Percentiles rank a stretch among this genome's conserved stretches.
Conservation (phyloP, 2,888 invertebrate species). For the Tuberolachnus salignus region DNA sequence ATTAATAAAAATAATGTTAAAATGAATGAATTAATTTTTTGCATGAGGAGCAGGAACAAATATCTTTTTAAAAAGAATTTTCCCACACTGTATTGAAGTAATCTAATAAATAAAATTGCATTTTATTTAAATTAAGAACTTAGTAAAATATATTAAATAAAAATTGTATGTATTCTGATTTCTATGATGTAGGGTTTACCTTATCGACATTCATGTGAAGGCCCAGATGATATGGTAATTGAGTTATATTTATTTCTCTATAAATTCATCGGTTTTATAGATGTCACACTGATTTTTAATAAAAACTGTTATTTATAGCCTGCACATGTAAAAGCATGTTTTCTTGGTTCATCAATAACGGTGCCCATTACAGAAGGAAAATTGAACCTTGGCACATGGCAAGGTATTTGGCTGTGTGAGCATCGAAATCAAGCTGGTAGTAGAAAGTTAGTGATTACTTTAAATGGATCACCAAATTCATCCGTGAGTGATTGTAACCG, state of each 20-base stretch:
- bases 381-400: slow-evolving; percentile 95
- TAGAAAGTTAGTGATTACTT: slow-evolving; percentile 84
- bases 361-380: slow-evolving; percentile 96
- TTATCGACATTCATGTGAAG: slow-evolving; percentile 96
- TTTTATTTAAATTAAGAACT: too few species aligned
- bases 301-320: slow-evolving; percentile 71
- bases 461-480: slow-evolving; percentile 88
- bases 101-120: too few species aligned
- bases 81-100: too few species aligned
- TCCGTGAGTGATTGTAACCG: slow-evolving; percentile 68
- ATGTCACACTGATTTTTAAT: background rate
- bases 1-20: too few species aligned
- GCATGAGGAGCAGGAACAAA: too few species aligned
- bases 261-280: too few species aligned
- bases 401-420: slow-evolving; percentile 97
- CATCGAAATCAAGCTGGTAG: slow-evolving; percentile 95
- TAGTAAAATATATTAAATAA: slow-evolving; percentile 50
- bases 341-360: slow-evolving; percentile 92
- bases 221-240: slow-evolving; percentile 95
- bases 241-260: slow-evolving; percentile 3
- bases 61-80: too few species aligned
- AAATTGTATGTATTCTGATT: background rate
- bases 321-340: slow-evolving; percentile 95
- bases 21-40: too few species aligned
- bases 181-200: slow-evolving; percentile 74